Evolutionary conservation across 2,113 vertebrate genomes (phyloP), one percentile per base, ranked within the genome.

Genomic region (Antennarius striatus): DNA sequence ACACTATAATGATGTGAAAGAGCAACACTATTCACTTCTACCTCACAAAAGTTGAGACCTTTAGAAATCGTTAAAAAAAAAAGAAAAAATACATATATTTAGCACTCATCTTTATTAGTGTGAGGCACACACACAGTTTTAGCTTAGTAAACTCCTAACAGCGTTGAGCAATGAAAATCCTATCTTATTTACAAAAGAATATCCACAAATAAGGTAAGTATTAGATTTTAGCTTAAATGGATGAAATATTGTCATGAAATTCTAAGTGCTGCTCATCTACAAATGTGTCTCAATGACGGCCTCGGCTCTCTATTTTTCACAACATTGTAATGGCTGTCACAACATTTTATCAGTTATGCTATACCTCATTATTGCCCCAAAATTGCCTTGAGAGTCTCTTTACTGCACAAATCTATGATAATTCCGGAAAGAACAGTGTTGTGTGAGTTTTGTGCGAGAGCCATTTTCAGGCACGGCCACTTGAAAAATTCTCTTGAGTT

Each of bases 381-480:
- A 80, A 79, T 70, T 82, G 72, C 64, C 43, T 43, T 17, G 16
- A 66, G 63, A 73, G 49, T 54, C 43, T 68, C 29, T 75, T 85
- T 61, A 75, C 68, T 68, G 59, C 67, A 87, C 56, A 73, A 65
- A 76, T 72, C 55, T 80, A 61, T 43, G 78, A 64, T 79, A 73
- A 70, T 83, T 70, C 50, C 68, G 73, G 47, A 73, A 69, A 69
- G 22, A 40, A 75, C 58, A 60, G 63, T 70, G 50, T 49, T 32
- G 66, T 46, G 51, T 78, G 54, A 16, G 56, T 71, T 73, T 63
- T 40, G n/a, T 40, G n/a, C 8, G 13, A 63, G 59, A 71, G 61
- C 22, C 59, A 60, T 72, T 77, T 75, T 71, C 56, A 71, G 30
- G 47, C 57, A 16, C 14, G 47, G 36, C 47, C 43, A 51, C 62